Base-by-base conservation (phyloP, 2,888 invertebrate species). In the Melanostoma mellinum region DNA sequence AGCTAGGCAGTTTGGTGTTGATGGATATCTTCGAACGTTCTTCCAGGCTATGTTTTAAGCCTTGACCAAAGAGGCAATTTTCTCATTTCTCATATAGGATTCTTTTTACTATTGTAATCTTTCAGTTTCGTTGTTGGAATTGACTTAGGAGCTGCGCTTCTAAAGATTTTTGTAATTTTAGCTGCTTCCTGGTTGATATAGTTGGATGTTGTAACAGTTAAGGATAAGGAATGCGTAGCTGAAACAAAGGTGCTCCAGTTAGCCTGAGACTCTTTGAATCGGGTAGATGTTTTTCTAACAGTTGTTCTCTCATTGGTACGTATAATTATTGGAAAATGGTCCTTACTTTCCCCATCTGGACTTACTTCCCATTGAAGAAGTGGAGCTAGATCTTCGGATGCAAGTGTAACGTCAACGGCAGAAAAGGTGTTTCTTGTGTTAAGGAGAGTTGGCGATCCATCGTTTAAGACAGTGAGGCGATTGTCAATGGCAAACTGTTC, bases 301-400 rank as follows among this genome's bases (percentile, higher is more conserved):
- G n/a, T n/a, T n/a, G n/a, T 50, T 60, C 0, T 4, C 20, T 52
- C 20, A 3, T 33, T 10, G 2, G 32, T 48, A 8, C 36, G 35
- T 35, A 71, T 50, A 2, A 71, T n/a, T 3, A 71, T 60, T 6
- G 71, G 71, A 8, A 60, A 35, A 44, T 60, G 71, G 46, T 68
- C 68, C 33, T 30, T 46, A 6, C 32, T 44, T 8, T 20, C 67
- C 6, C 33, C 36, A 3, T 32, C 3, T 0, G 36, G 48, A n/a
- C 44, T 20, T 20, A 68, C 68, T n/a, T 46, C 67, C 68, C 68
- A 68, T 5, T 60, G n/a, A 8, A 58, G 10, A 4, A 33, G 3
- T 3, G 55, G 55, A 2, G 58, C 58, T 9, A 58, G 8, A 33
- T 58, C 58, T 4, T 36, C 58, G 0, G 55, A 55, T 9, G 61